These are phyloP conservation scores for Mico argentatus DNA, from an alignment of 2,797 vertebrate species.

Conservation along the genomic window DNA sequence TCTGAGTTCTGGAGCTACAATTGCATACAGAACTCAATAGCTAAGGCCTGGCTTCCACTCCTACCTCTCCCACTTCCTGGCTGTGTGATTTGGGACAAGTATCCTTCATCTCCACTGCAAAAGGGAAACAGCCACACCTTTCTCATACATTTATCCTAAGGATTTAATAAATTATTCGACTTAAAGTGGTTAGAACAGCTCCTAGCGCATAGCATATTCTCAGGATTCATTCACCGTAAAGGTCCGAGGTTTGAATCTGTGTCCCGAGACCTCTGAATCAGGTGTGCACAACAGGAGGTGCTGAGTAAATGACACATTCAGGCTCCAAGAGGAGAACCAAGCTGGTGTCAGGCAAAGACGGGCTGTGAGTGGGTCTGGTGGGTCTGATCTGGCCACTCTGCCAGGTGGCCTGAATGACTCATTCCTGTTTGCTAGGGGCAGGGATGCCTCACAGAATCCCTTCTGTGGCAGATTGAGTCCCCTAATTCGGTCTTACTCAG, in stretches of 20 bases:
- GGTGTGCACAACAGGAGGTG: neutral
- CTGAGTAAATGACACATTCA: neutral
- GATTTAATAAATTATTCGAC: neutral
- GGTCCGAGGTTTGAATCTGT: neutral
- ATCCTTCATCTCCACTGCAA: neutral
- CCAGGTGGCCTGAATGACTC: slow-evolving; percentile 18
- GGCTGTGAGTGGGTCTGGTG: neutral
- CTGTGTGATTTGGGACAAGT: neutral
- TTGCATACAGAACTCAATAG: neutral
- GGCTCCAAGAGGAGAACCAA: neutral
- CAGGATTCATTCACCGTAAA: neutral
- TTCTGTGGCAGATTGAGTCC: slow-evolving; percentile 42
- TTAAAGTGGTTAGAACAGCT: neutral
- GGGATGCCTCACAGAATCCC: slow-evolving; percentile 40
- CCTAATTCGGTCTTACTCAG: slow-evolving; percentile 58
- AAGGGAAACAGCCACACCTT: neutral
- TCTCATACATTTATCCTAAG: neutral
- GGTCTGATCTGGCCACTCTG: neutral
- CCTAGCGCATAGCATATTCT: neutral
- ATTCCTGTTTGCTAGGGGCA: neutral
- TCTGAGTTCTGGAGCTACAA: accelerated
- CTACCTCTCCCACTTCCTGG: neutral
- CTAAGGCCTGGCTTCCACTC: neutral
- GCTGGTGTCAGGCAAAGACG: neutral
- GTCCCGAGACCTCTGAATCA: neutral